Evolutionary conservation across 2,888 invertebrate genomes (phyloP).

Genomic region (Ernsta delagoae): DNA sequence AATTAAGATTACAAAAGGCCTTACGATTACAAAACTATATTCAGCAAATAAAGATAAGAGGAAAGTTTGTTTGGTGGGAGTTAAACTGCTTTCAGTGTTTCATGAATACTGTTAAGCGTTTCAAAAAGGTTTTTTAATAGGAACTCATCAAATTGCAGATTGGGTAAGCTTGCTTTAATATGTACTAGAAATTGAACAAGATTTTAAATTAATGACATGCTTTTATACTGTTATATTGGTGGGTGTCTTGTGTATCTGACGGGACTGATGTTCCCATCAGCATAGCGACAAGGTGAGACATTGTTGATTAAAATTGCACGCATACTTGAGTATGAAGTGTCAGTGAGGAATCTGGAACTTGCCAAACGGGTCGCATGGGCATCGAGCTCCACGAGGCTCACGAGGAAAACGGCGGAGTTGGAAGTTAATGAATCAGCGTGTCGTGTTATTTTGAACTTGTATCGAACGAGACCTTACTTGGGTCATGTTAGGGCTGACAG

Average conservation of each 20-base stretch:
- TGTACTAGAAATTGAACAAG: not conserved
- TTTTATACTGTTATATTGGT: not conserved
- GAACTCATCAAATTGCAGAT: too few species aligned
- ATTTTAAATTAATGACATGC: not conserved
- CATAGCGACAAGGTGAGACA: slow-evolving; percentile 6
- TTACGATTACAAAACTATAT: too few species aligned
- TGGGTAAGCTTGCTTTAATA: too few species aligned
- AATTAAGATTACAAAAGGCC: too few species aligned
- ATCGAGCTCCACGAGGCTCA: not conserved
- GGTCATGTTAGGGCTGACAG: not conserved
- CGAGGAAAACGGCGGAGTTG: not conserved
- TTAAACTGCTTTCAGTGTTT: too few species aligned
- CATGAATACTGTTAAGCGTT: too few species aligned
- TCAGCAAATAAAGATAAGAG: too few species aligned
- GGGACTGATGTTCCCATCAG: not conserved
- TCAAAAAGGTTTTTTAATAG: too few species aligned
- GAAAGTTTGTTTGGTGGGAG: too few species aligned
- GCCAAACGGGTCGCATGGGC: slow-evolving; percentile 19
- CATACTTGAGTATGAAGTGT: slow-evolving; percentile 26
- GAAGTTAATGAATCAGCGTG: slow-evolving; percentile 24
- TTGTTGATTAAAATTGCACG: slow-evolving; percentile 24
- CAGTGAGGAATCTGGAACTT: slow-evolving; percentile 31
- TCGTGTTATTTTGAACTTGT: slow-evolving; percentile 12
- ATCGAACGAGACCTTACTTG: not conserved
- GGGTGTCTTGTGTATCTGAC: not conserved